phyloP scores from a whole-genome alignment of 2,888 invertebrate genomes.

The Mythimna lalbum region DNA sequence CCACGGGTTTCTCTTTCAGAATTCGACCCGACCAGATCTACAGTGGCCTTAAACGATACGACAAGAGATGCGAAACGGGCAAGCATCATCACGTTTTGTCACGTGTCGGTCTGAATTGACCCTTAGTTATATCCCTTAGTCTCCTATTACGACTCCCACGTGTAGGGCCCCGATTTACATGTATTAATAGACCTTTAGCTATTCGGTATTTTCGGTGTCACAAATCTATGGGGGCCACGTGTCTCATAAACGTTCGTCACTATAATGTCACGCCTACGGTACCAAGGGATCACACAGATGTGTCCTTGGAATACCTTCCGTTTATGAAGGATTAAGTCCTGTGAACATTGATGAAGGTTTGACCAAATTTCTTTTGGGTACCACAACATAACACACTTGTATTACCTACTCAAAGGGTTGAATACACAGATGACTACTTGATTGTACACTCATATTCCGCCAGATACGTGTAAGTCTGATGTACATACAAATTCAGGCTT shows the following conservation, averaged over 20 bases:
- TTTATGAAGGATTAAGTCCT: not conserved
- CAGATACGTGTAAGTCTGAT: not conserved
- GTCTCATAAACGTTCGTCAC: not conserved
- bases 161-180: not conserved
- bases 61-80: no score
- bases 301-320: not conserved
- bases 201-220: not conserved
- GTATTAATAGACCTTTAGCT: slow-evolving; percentile 1
- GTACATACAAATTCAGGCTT: not conserved
- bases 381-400: not conserved
- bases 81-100: not conserved
- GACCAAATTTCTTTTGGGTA: not conserved
- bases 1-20: no score
- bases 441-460: not conserved
- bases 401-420: not conserved
- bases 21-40: no score
- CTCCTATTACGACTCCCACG: slow-evolving; percentile 11
- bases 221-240: not conserved
- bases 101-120: not conserved
- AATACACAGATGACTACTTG: not conserved
- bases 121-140: not conserved
- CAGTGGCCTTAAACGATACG: no score
- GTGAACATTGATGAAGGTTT: not conserved
- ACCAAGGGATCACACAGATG: not conserved
- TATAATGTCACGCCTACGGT: slow-evolving; percentile 5